Evolutionary conservation across 2,888 invertebrate genomes (phyloP), one percentile per base, ranked within the genome.

Genomic region (Drosophila subsilvestris): DNA sequence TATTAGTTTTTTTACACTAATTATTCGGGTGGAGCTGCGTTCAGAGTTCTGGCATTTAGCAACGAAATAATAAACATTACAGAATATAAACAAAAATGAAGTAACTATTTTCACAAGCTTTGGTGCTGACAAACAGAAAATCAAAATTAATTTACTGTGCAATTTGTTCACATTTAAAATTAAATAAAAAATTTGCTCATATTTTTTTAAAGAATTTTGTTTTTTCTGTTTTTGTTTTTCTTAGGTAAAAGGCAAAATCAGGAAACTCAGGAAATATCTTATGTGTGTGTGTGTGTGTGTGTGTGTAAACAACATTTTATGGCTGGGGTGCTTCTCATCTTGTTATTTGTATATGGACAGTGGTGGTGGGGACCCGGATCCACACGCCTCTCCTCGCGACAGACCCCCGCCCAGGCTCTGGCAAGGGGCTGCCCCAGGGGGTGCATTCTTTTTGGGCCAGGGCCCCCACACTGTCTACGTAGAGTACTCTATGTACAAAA

Each of bases 401-500:
- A 58, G 0, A 27, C 6, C 37, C 17, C 17, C 4, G 3, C n/a
- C 63, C 44, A 32, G 20, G n/a, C 0, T 3, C 29, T 50, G 50
- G 44, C 18, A 1, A n/a, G 14, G 3, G 20, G 17, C 14, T 42
- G 57, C 9, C 48, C 2, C 10, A 43, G 20, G 68, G 42, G 48
- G 57, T 10, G 29, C 4, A 0, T 9, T 47, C n/a, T 1, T 14
- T 0, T 14, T 0, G 17, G 66, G 17, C 22, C 29, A n/a, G 32
- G 4, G 18, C 17, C n/a, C 60, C 63, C 42, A 47, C 73, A 80
- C 79, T 76, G 74, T 74, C 83, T 72, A 81, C 89, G 90, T 89
- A 88, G 88, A 57, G 68, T 74, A 57, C 78, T 89, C 73, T 92
- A 91, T 91, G 89, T 92, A 91, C 91, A 92, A 92, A 91, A 91